Evolutionary conservation across 2,113 vertebrate genomes (phyloP), one percentile per base, ranked within the genome.

Genomic region (Galemys pyrenaicus): DNA sequence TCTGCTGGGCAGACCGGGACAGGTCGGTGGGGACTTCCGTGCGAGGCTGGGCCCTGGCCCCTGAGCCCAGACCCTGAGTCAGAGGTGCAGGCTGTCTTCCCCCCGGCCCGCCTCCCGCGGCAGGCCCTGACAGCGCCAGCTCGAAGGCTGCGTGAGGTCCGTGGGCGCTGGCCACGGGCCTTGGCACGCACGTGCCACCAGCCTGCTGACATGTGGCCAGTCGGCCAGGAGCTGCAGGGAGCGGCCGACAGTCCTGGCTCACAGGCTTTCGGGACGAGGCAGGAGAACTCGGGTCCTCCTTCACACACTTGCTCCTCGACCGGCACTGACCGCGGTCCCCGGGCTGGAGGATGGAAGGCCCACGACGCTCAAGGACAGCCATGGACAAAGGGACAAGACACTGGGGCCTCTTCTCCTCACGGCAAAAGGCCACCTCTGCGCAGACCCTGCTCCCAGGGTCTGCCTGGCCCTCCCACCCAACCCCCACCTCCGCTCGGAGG

Each of bases 211-310:
- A n/a, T n/a, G n/a, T n/a, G n/a, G n/a, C 94, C 65, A 20, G n/a
- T 5, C 32, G 10, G 2, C 3, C 26, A 64, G 62, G 2, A 32
- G 30, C 9, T 12, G 26, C 28, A 62, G 62, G 26, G 30, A 10
- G 26, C 6, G 58, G 58, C 26, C 17, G 20, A 3, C 32, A 37
- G n/a, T 95, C 94, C 92, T 87, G 89, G 39, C 95, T 92, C n/a
- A 96, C 98, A 98, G 96, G 96, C 97, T 97, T 71, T 95, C 94
- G 95, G 97, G 97, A 98, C 98, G 98, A 98, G 93, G 78, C 73
- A 51, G 96, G 97, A 97, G 97, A 92, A 92, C 82, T 95, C 82
- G 87, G 44, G 22, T 93, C 96, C 93, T 96, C 70, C 92, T 77
- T 84, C 94, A 95, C 65, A 51, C 85, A 95, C 94, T 94, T 96